Evolutionary conservation across 37 sponge, comb jelly and placozoan species (phyloP).

Genomic region (Diacarnus erythraeanus): DNA sequence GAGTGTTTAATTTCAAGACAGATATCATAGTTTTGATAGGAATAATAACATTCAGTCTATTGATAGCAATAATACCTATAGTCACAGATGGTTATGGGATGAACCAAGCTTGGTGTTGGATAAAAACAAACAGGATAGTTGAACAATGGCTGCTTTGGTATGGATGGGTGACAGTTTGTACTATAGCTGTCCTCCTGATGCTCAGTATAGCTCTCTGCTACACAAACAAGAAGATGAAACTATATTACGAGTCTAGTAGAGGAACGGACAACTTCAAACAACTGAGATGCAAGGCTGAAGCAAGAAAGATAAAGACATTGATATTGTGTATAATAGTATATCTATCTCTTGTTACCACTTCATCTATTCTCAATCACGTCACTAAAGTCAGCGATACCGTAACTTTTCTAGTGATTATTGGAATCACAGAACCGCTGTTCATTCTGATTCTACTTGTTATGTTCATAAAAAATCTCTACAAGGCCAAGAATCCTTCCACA

Average conservation of each 20-base stretch:
- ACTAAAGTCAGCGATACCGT: not conserved
- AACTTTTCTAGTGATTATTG: not conserved
- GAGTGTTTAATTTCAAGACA: not conserved
- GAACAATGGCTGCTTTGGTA: conserved; percentile 16
- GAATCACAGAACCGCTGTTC: not conserved
- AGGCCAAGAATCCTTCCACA: not conserved
- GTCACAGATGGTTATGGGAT: not conserved
- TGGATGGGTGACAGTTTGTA: not conserved
- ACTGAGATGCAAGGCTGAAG: not conserved
- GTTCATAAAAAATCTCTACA: not conserved
- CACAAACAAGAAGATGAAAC: not conserved
- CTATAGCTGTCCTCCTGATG: not conserved
- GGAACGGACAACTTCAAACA: not conserved
- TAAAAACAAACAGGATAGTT: not conserved
- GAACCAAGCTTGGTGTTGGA: conserved; percentile 22
- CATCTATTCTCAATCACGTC: not conserved
- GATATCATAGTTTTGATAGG: not conserved
- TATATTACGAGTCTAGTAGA: conserved; percentile 2
- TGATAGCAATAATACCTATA: not conserved
- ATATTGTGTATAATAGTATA: not conserved
- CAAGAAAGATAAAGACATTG: conserved; percentile 1
- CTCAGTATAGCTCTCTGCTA: conserved; percentile 3
- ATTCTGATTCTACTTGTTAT: not conserved
- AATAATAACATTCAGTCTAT: not conserved
- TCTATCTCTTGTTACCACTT: not conserved